Conservation (phyloP, 2,113 vertebrate genomes). For the Bubo scandiacus region DNA sequence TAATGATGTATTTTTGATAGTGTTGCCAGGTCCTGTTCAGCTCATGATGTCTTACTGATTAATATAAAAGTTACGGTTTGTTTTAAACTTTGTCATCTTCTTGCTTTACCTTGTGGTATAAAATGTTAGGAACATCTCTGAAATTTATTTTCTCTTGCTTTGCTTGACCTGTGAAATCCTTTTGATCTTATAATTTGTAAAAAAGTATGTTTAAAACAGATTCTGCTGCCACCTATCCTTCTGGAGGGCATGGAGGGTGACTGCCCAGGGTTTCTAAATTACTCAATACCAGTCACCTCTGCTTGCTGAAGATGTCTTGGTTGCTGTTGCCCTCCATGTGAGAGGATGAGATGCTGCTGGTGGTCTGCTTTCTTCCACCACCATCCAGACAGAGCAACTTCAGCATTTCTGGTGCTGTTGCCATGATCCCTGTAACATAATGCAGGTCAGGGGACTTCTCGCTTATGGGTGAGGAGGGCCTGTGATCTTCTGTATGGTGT, state of each 20-base stretch:
- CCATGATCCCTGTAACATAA: accelerated
- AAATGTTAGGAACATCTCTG: neutral
- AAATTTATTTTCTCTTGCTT: neutral
- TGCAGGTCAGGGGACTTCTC: neutral
- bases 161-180: neutral
- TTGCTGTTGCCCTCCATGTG: neutral
- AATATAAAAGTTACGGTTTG: neutral
- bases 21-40: neutral
- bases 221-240: neutral
- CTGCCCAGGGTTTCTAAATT: neutral
- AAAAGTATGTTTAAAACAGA: neutral
- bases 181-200: neutral
- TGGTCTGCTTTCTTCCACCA: neutral
- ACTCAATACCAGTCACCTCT: neutral
- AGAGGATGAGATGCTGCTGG: neutral
- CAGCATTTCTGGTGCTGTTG: neutral
- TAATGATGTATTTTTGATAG: neutral
- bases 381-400: neutral
- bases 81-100: neutral
- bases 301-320: neutral
- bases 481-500: neutral
- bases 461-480: neutral
- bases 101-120: neutral
- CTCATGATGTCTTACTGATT: neutral
- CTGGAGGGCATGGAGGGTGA: neutral